Conservation (phyloP, 2,888 invertebrate species). For the Coenonympha glycerion region DNA sequence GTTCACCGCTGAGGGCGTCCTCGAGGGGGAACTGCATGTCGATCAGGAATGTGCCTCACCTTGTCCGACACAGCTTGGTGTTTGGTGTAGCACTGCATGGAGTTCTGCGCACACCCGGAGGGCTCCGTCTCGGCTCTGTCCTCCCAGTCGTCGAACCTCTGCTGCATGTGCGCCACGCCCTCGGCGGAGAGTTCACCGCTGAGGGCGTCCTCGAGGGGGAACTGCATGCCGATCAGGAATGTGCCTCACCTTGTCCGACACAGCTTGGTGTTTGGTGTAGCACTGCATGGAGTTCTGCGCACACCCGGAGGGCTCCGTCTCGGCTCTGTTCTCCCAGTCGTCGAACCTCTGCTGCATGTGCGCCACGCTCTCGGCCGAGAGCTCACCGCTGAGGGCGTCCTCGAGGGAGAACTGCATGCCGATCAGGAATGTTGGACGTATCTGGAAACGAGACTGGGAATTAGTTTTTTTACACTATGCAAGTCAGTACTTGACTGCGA, state of each 20-base stretch:
- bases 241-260: slow-evolving; percentile 78
- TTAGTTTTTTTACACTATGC: not conserved
- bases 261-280: slow-evolving; percentile 68
- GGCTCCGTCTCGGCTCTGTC: slow-evolving; percentile 48
- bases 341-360: slow-evolving; percentile 40
- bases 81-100: slow-evolving; percentile 73
- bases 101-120: slow-evolving; percentile 48
- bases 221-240: slow-evolving; percentile 61
- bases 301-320: slow-evolving; percentile 45
- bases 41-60: too few relatives aligned
- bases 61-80: slow-evolving; percentile 77
- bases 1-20: slow-evolving; percentile 59
- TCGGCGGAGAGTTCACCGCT: slow-evolving; percentile 48
- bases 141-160: slow-evolving; percentile 38
- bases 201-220: slow-evolving; percentile 58
- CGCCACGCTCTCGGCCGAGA: slow-evolving; percentile 42
- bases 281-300: slow-evolving; percentile 71
- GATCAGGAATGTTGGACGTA: slow-evolving; percentile 73
- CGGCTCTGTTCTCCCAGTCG: slow-evolving; percentile 39
- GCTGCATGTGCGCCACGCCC: slow-evolving; percentile 40
- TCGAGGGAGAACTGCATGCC: slow-evolving; percentile 56
- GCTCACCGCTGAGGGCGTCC: slow-evolving; percentile 59
- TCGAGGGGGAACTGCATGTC: slow-evolving; percentile 56
- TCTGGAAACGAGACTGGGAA: slow-evolving; percentile 38
- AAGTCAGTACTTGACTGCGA: too few relatives aligned